Conservation (phyloP, 1,140 invertebrate genomes). For the Chionoecetes opilio region DNA sequence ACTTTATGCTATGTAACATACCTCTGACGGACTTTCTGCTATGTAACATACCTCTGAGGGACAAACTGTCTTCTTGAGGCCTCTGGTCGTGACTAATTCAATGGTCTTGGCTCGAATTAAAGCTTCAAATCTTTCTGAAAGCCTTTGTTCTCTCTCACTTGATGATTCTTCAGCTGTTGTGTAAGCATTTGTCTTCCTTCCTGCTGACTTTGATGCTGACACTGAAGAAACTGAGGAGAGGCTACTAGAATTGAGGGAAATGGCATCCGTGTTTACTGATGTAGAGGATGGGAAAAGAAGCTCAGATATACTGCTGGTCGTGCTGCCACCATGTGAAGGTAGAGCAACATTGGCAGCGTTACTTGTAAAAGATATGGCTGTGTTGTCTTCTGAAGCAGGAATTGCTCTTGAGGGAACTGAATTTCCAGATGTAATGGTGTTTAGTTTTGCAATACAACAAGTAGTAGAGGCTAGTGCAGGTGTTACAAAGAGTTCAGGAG, state of each 20-base stretch:
- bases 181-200: constrained; percentile 9
- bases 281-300: constrained; percentile 9
- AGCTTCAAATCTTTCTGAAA: constrained; percentile 67
- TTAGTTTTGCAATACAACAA: not conserved
- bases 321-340: not conserved
- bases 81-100: constrained; percentile 64
- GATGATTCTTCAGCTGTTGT: constrained; percentile 57
- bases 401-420: constrained; percentile 3
- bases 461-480: constrained; percentile 49
- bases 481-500: not conserved
- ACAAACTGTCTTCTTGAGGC: constrained; percentile 69
- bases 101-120: constrained; percentile 64
- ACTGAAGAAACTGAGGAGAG: not conserved
- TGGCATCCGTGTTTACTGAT: not conserved
- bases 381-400: constrained; percentile 47
- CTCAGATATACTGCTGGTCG: not conserved
- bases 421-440: not conserved
- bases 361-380: constrained; percentile 53
- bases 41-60: constrained; percentile 65
- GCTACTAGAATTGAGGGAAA: constrained; percentile 24
- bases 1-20: no score
- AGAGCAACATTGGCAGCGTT: not conserved
- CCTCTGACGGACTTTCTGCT: no score
- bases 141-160: constrained; percentile 56
- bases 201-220: constrained; percentile 32